A percentile compares a stretch with the other conserved stretches of the same genome.
These are phyloP conservation scores for Lepilemur septentrionalis DNA, from an alignment of 2,797 vertebrate genomes.

Conservation along the genomic window DNA sequence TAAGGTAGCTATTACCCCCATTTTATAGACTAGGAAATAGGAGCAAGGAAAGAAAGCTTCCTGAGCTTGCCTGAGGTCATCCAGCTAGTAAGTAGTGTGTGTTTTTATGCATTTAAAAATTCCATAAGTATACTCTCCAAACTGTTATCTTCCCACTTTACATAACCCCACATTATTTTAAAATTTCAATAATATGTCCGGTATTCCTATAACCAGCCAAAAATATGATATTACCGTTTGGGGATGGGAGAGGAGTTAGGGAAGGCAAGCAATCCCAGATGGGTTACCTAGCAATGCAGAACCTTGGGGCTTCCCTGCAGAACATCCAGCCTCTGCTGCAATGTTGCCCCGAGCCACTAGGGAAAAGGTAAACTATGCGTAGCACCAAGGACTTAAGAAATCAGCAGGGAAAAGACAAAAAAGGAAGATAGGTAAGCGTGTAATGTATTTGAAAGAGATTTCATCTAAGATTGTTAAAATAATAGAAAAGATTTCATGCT, in stretches of 20 bases:
- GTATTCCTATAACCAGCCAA: not conserved
- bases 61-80: not conserved
- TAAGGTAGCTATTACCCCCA: not conserved
- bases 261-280: not conserved
- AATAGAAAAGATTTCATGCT: conserved; percentile 72
- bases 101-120: not conserved
- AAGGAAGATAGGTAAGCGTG: conserved; percentile 57
- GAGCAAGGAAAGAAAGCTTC: not conserved
- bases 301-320: not conserved
- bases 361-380: not conserved
- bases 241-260: not conserved
- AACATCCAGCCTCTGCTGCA: not conserved
- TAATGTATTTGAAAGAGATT: conserved; percentile 69
- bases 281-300: not conserved
- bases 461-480: conserved; percentile 64
- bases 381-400: not conserved
- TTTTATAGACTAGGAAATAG: not conserved
- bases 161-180: not conserved
- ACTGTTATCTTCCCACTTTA: not conserved
- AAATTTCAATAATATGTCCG: not conserved
- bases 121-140: not conserved
- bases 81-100: not conserved
- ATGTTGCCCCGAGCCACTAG: not conserved
- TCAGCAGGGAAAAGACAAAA: not conserved
- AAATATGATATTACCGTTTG: not conserved